Evolutionary conservation across 2,113 vertebrate species (phyloP), one percentile per base, ranked within the genome.

Genomic region (Poecilia latipinna): DNA sequence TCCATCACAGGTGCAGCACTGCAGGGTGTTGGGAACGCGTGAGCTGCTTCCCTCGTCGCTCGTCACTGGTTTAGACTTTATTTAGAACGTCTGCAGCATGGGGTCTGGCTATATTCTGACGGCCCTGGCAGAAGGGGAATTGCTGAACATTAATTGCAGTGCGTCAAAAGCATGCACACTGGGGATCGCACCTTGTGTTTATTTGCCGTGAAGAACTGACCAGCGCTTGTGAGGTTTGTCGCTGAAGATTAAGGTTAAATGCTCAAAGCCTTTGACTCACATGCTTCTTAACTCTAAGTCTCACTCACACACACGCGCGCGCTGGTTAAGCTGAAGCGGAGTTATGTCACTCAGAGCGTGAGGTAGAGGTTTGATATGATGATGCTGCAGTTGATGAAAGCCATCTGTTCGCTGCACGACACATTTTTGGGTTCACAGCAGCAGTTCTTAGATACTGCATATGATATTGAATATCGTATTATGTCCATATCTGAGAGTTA

Each of bases 1-100:
- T 97, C 97, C 0, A 97, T 99, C 86, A 96, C 95, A 83, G 95
- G 97, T 98, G 91, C 88, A 74, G 83, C 90, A 57, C 91, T 42
- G 83, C 84, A 63, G 86, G 88, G 69, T 66, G 89, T 77, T 68
- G 42, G 81, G 65, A 72, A 80, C 72, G 51, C 12, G 1, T 70
- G 68, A 78, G 74, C 75, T 28, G 70, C 71, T 79, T 39, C 33
- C 78, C 74, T 76, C 13, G 13, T 62, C 61, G 29, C 32, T 89
- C 68, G 72, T 75, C 70, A 12, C 70, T 68, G 79, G 68, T 80
- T 60, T 51, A 26, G 63, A 74, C 68, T 64, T 26, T 89, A 79
- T 88, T 82, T 84, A 85, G 83, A 84, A 48, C 86, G 66, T 51
- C 31, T 61, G 29, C 87, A 84, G 84, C 77, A 64, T 84, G 91